Percentiles rank a stretch among this genome's conserved stretches.
Conservation (phyloP, 2,797 vertebrate genomes). For the Remorina albescens region DNA sequence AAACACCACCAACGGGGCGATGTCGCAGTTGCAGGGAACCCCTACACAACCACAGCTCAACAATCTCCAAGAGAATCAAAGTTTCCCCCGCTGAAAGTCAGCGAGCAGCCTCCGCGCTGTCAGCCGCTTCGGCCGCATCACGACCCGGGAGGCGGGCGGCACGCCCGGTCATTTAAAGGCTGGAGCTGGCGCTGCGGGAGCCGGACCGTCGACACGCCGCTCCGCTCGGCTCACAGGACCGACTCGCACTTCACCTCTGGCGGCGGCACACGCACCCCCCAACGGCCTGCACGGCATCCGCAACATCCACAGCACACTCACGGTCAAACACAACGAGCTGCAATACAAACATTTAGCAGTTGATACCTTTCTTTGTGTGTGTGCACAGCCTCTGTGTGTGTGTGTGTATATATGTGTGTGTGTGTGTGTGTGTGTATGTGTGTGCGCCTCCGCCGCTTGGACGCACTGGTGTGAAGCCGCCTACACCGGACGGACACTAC, state of each 20-base stretch:
- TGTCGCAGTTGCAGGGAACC: slow-evolving; percentile 65
- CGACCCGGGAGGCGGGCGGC: no score
- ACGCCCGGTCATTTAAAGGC: no score
- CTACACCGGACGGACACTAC: accelerated
- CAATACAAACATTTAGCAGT: slow-evolving; percentile 36
- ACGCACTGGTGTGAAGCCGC: slow-evolving; percentile 51
- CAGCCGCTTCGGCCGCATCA: no score
- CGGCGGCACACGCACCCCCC: no score
- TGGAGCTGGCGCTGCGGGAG: no score
- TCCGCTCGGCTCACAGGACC: no score
- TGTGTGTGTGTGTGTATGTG: slow-evolving; percentile 75
- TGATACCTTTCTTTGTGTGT: slow-evolving; percentile 92
- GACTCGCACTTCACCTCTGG: slow-evolving; percentile 33
- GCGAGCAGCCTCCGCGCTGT: background rate
- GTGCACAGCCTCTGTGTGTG: slow-evolving; percentile 88
- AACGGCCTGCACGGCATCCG: no score
- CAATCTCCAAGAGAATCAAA: slow-evolving; percentile 55
- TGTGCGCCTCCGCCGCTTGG: slow-evolving; percentile 90
- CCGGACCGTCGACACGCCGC: no score
- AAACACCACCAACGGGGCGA: slow-evolving; percentile 62
- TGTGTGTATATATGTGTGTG: no score
- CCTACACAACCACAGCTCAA: slow-evolving; percentile 49
- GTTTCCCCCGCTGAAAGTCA: slow-evolving; percentile 56
- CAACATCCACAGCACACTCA: background rate
- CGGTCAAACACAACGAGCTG: background rate